Conservation (phyloP, 2,113 vertebrate genomes). For the human (Homo sapiens) region DNA sequence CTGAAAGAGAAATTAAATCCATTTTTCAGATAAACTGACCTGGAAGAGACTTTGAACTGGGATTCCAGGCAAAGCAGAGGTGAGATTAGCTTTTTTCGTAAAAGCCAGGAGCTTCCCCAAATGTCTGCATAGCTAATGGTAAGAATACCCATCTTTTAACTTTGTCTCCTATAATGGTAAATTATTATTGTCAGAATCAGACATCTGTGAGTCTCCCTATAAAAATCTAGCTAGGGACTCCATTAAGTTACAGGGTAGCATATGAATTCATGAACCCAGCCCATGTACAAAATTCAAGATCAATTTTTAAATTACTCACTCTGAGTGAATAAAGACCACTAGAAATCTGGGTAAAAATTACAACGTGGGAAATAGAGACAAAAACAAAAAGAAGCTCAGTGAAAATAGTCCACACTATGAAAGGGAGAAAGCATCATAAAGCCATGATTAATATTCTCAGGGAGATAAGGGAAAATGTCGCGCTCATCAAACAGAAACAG, state of each 20-base stretch:
- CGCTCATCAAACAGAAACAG: background rate
- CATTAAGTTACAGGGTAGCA: background rate
- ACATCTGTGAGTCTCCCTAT: background rate
- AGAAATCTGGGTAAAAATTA: background rate
- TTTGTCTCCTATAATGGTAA: background rate
- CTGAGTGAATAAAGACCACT: background rate
- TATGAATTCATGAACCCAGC: background rate
- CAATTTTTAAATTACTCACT: background rate
- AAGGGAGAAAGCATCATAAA: background rate
- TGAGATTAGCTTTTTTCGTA: background rate
- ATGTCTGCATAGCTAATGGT: background rate
- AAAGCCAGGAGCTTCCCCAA: fast-evolving
- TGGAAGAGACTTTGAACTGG: background rate
- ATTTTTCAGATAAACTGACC: background rate
- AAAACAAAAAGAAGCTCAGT: background rate
- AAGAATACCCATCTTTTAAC: background rate
- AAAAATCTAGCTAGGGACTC: background rate
- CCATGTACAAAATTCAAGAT: background rate
- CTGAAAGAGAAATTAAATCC: background rate
- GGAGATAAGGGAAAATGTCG: constrained; percentile 8
- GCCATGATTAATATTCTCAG: background rate
- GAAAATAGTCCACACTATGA: background rate
- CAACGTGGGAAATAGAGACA: background rate
- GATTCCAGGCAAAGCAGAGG: background rate
- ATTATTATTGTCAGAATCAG: background rate